Evolutionary conservation across 2,888 invertebrate species (phyloP), one percentile per base, ranked within the genome.

Genomic region (Cheilosia vernalis): DNA sequence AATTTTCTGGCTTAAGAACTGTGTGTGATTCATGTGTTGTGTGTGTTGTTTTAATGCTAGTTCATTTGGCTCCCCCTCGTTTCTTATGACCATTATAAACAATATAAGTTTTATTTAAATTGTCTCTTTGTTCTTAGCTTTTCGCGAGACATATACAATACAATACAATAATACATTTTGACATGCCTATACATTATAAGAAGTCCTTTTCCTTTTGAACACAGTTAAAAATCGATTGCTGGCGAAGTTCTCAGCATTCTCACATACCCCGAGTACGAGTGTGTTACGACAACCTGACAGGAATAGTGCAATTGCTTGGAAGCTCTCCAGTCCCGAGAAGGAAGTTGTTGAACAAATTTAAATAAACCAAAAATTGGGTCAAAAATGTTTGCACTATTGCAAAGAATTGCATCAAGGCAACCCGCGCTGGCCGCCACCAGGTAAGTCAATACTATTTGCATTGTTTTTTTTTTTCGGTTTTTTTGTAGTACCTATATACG

Each of bases 301-400:
- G 13, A 49, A 24, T 13, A 60, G 27, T 37, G n/a, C 6, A n/a
- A 19, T 49, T 33, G 33, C 13, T 13, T 21, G 13, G n/a, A 24
- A 30, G 10, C 47, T 19, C 17, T 30, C 17, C 27, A 58, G 44
- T 9, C 7, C 21, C 33, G 5, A 13, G 7, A 37, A 56, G 19
- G 10, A 21, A 44, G 6, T 30, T 42, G 9, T 55, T 21, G 0
- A 15, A 55, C 3, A 53, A 44, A 30, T 17, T 44, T 10, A 1
- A 24, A 44, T n/a, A 56, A 6, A 13, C 44, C 33, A 2, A 17
- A 19, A 77, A 67, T 53, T 33, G 15, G 24, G n/a, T 47, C 55
- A 69, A 69, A 21, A 66, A 79, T 79, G 78, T 64, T 70, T 21
- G 70, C 78, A 24, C 19, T 79, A 24, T 64, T 72, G 56, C 78